These are phyloP conservation scores for Aeoliscus strigatus DNA, from an alignment of 2,797 vertebrate genomes.

Conservation along the genomic window DNA sequence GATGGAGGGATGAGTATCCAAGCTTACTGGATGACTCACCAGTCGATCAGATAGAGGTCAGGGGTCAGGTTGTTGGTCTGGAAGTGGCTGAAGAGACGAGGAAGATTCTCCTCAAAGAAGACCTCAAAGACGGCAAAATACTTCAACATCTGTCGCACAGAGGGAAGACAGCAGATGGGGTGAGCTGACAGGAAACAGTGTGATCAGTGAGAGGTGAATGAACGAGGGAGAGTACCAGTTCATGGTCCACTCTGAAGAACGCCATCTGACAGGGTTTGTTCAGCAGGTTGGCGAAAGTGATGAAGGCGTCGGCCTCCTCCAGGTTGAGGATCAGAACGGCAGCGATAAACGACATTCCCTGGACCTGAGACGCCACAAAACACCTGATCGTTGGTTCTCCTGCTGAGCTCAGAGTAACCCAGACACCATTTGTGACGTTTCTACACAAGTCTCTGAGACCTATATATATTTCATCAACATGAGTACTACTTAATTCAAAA, in stretches of 20 bases:
- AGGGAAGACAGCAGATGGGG: conserved; percentile 4
- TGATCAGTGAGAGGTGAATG: too few relatives aligned
- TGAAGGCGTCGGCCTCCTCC: conserved; percentile 91
- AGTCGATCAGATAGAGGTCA: conserved; percentile 94
- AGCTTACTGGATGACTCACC: conserved; percentile 73
- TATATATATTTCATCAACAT: too few relatives aligned
- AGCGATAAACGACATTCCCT: conserved; percentile 94
- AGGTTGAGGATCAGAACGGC: conserved; percentile 89
- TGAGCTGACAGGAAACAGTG: conserved; percentile 86
- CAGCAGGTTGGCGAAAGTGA: conserved; percentile 91
- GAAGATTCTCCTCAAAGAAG: conserved; percentile 94
- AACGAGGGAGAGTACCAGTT: too few relatives aligned
- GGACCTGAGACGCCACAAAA: conserved; percentile 76
- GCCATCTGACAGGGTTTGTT: conserved; percentile 96
- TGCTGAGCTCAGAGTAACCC: too few relatives aligned
- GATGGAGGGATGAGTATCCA: too few relatives aligned
- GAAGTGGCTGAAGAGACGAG: conserved; percentile 93
- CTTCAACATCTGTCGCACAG: conserved; percentile 86
- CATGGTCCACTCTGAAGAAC: conserved; percentile 92
- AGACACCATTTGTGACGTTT: too few relatives aligned
- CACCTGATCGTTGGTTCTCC: too few relatives aligned
- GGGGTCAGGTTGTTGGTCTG: conserved; percentile 90
- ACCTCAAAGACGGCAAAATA: conserved; percentile 94
- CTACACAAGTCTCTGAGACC: too few relatives aligned
- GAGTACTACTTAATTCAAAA: too few relatives aligned